These are phyloP conservation scores for Thalassarche chlororhynchos DNA, from an alignment of 2,113 vertebrate species.

Conservation along the genomic window DNA sequence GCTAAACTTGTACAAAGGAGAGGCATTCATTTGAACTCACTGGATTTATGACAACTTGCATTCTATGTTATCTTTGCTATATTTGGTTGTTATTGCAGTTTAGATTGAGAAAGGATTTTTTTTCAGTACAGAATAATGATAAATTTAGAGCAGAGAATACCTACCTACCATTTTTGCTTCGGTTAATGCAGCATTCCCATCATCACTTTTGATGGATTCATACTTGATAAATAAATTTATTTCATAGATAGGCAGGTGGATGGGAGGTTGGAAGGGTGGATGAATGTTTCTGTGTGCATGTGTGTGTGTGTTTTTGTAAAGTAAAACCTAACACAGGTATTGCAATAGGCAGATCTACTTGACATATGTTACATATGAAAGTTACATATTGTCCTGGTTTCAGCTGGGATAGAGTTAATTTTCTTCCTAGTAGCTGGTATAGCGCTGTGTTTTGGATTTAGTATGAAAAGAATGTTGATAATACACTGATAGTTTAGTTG, in stretches of 20 bases:
- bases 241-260: neutral
- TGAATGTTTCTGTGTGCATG: neutral
- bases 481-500: no score
- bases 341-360: neutral
- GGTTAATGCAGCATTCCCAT: neutral
- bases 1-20: neutral
- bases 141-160: neutral
- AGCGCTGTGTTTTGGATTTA: no score
- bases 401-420: no score
- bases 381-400: neutral
- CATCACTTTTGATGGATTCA: neutral
- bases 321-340: neutral
- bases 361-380: neutral
- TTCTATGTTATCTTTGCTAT: neutral
- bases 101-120: neutral
- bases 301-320: neutral
- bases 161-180: neutral
- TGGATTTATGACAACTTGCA: neutral
- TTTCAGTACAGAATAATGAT: neutral
- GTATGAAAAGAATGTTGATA: no score
- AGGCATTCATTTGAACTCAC: neutral
- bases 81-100: neutral
- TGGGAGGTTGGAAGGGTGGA: neutral
- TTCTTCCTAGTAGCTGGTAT: no score
- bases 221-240: neutral